These are phyloP conservation scores for Druceiella hillmani DNA, from an alignment of 2,888 invertebrate species.

Conservation along the genomic window DNA sequence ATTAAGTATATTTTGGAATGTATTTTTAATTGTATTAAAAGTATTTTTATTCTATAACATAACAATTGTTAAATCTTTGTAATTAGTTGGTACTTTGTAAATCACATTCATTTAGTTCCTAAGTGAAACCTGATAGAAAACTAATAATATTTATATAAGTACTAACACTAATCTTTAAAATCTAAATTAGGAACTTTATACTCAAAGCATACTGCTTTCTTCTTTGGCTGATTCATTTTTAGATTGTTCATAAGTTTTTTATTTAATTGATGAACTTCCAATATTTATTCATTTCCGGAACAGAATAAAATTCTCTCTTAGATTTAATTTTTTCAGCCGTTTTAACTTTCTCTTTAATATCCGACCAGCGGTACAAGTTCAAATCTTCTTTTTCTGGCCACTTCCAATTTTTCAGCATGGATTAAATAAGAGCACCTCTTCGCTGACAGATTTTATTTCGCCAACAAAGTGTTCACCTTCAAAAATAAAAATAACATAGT, in stretches of 20 bases:
- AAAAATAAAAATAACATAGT: conserved; percentile 5
- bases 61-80: too few relatives aligned
- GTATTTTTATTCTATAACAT: conserved; percentile 9
- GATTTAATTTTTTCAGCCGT: conserved; percentile 7
- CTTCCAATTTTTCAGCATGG: conserved; percentile 8
- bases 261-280: conserved; percentile 9
- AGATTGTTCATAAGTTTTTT: conserved; percentile 8
- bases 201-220: conserved; percentile 7
- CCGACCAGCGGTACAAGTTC: conserved; percentile 5
- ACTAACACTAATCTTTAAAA: conserved; percentile 8
- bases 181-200: conserved; percentile 9
- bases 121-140: too few relatives aligned
- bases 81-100: too few relatives aligned
- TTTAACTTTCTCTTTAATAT: conserved; percentile 2
- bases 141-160: conserved; percentile 10
- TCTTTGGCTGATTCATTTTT: conserved; percentile 7
- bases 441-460: conserved; percentile 6
- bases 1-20: too few relatives aligned
- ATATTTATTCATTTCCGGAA: conserved; percentile 11
- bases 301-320: conserved; percentile 10
- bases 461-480: conserved; percentile 9
- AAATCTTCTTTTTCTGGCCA: conserved; percentile 5
- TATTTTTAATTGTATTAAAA: conserved; percentile 8
- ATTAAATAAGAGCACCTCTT: conserved; percentile 7
- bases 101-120: too few relatives aligned